Conservation (phyloP, 1,140 invertebrate species). For the Drosophila kurseongensis region DNA sequence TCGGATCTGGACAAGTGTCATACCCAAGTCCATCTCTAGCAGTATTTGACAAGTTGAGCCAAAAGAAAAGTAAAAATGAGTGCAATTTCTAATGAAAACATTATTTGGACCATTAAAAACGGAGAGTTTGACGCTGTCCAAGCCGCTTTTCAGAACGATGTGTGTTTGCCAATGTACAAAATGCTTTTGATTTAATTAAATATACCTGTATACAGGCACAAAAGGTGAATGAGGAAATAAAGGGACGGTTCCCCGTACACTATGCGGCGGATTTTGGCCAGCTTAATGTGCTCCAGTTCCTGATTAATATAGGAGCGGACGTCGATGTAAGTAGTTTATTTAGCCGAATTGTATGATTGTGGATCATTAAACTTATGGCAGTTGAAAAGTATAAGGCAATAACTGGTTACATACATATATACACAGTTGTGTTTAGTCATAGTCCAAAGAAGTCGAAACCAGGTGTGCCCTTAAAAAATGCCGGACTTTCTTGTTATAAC, state of each 20-base stretch:
- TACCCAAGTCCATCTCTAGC: conserved; percentile 16
- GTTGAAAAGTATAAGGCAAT: not conserved
- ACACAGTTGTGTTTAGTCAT: conserved; percentile 34
- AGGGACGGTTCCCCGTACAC: conserved; percentile 93
- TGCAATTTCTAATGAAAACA: conserved; percentile 60
- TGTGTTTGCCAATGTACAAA: conserved; percentile 83
- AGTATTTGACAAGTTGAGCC: conserved; percentile 20
- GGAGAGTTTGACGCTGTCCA: conserved; percentile 96
- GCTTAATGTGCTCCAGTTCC: conserved; percentile 94
- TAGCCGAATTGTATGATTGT: not conserved
- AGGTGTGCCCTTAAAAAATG: conserved; percentile 3
- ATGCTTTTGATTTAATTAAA: not conserved
- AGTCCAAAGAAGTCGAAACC: not conserved
- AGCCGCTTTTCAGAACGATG: conserved; percentile 91
- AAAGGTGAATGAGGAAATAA: conserved; percentile 93
- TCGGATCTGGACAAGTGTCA: conserved; percentile 15
- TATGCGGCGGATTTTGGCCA: conserved; percentile 99
- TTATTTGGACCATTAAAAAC: conserved; percentile 92
- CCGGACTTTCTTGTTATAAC: not conserved
- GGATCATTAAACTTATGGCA: not conserved
- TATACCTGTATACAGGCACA: conserved; percentile 85
- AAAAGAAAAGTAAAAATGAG: conserved; percentile 56
- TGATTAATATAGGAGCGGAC: conserved; percentile 95
- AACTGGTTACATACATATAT: not conserved
- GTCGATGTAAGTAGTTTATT: conserved; percentile 91